Evolutionary conservation across 2,797 vertebrate genomes (phyloP).

Genomic region (Loriculus beryllinus): DNA sequence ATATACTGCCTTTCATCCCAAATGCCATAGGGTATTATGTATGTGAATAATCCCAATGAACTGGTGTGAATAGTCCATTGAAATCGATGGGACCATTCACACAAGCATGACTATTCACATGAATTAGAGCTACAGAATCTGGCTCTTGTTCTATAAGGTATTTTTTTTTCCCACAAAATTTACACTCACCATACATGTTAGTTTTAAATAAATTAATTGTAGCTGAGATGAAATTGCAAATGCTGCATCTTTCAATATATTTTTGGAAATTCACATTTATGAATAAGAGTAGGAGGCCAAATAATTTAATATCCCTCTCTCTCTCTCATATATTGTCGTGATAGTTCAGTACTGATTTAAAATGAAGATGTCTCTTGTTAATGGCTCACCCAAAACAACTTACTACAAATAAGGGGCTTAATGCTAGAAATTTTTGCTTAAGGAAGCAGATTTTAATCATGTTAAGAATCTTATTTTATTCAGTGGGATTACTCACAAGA

Average conservation of each 20-base stretch:
- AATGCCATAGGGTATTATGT: slow-evolving; percentile 13
- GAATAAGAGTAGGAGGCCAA: background rate
- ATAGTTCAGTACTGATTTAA: background rate
- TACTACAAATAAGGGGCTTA: background rate
- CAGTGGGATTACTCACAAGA: background rate
- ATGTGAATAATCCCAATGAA: slow-evolving; percentile 59
- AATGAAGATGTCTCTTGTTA: background rate
- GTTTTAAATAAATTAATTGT: slow-evolving; percentile 45
- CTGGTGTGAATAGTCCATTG: slow-evolving; percentile 52
- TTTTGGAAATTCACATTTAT: slow-evolving; percentile 37
- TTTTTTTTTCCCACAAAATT: slow-evolving; percentile 29
- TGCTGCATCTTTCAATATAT: slow-evolving; percentile 1
- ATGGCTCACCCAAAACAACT: background rate
- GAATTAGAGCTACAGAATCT: slow-evolving; percentile 9
- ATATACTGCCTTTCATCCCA: background rate
- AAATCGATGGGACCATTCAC: slow-evolving; percentile 19
- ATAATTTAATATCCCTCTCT: background rate
- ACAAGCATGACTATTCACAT: slow-evolving; percentile 19
- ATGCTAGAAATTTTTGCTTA: slow-evolving; percentile 7
- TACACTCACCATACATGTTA: background rate
- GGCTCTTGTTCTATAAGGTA: background rate
- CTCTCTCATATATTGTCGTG: background rate
- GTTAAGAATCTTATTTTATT: background rate
- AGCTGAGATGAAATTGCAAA: slow-evolving; percentile 30
- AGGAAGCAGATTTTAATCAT: background rate